phyloP scores from a whole-genome alignment of 2,888 invertebrate genomes.

The Sinopyrophorus schimmeli region DNA sequence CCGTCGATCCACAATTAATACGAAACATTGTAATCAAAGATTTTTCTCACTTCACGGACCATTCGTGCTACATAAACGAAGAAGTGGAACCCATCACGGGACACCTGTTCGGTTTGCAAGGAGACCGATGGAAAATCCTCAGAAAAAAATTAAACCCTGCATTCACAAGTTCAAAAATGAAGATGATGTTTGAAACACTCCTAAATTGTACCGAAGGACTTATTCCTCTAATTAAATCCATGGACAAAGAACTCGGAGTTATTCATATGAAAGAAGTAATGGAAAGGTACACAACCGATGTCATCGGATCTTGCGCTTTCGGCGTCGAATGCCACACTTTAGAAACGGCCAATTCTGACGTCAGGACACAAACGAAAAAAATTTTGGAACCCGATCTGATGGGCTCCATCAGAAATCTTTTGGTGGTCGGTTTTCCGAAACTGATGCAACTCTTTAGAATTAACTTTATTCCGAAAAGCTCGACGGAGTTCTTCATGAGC shows the following conservation, averaged over 20 bases:
- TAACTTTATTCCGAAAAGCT: slow-evolving; percentile 33
- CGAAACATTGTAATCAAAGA: slow-evolving; percentile 54
- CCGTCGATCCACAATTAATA: slow-evolving; percentile 50
- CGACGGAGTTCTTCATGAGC: slow-evolving; percentile 54
- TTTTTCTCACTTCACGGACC: slow-evolving; percentile 54
- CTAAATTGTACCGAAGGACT: slow-evolving; percentile 46
- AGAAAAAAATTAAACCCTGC: slow-evolving; percentile 58
- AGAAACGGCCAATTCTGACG: slow-evolving; percentile 46
- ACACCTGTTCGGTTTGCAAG: slow-evolving; percentile 51
- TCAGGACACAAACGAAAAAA: slow-evolving; percentile 43
- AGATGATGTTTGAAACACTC: slow-evolving; percentile 55
- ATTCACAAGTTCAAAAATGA: slow-evolving; percentile 58
- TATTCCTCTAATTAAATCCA: slow-evolving; percentile 31
- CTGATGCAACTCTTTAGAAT: slow-evolving; percentile 36
- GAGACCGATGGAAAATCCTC: slow-evolving; percentile 57
- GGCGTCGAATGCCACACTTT: slow-evolving; percentile 55
- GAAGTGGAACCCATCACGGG: slow-evolving; percentile 51
- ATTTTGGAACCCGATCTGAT: slow-evolving; percentile 35
- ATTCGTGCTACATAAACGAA: slow-evolving; percentile 51
- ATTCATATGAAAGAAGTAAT: slow-evolving; percentile 39
- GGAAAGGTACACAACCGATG: slow-evolving; percentile 50
- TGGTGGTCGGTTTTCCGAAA: slow-evolving; percentile 31
- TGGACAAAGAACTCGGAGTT: slow-evolving; percentile 7
- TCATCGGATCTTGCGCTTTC: slow-evolving; percentile 51
- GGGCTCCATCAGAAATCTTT: background rate